Conservation (phyloP, 1,140 invertebrate genomes). For the Nasonia vitripennis region DNA sequence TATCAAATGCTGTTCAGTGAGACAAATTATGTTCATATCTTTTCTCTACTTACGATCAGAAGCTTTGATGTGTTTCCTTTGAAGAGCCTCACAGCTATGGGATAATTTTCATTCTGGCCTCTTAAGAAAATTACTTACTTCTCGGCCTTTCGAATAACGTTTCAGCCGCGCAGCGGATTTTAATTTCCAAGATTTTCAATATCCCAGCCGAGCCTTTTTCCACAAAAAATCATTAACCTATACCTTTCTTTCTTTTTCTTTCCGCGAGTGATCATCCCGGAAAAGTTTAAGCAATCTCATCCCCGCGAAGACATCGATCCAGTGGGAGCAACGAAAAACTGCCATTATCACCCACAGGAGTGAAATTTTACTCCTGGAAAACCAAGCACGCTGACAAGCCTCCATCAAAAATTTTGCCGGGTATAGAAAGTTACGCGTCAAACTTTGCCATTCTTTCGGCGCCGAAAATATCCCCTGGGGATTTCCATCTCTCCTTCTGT, state of each 20-base stretch:
- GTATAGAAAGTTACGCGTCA: not conserved
- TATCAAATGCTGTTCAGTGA: no score
- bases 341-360: not conserved
- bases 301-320: not conserved
- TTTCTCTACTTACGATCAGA: no score
- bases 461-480: conserved; percentile 5
- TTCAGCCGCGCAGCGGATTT: no score
- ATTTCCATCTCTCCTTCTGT: not conserved
- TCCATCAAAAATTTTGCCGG: not conserved
- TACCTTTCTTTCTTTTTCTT: not conserved
- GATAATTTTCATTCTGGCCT: no score
- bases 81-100: no score
- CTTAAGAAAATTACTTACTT: no score
- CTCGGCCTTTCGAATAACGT: no score
- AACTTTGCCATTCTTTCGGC: not conserved
- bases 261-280: not conserved
- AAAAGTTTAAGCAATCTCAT: not conserved
- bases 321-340: not conserved
- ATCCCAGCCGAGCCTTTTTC: no score
- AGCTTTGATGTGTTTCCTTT: no score
- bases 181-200: no score
- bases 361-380: not conserved
- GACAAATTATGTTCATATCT: no score
- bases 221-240: no score
- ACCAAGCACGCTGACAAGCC: not conserved